Evolutionary conservation across 1,140 invertebrate genomes (phyloP), one percentile per base, ranked within the genome.

Genomic region (Meloidogyne hapla): DNA sequence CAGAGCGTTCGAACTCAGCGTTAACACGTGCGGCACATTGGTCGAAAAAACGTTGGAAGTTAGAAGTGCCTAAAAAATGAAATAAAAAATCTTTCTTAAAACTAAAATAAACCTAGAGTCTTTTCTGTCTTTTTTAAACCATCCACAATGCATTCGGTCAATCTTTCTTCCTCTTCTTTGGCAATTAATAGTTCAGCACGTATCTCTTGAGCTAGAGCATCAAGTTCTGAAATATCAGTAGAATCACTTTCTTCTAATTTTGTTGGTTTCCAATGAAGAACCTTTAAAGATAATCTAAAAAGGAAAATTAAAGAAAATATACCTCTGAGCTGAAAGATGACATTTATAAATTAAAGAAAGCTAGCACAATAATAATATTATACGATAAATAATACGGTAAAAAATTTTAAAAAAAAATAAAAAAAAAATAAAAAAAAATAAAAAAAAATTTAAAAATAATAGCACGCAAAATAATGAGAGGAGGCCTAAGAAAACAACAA

Each of bases 21-120:
- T 80, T 78, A 42, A 84, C 69, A 12, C 85, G 74, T 33, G 84
- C 84, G 1, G 87, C 75, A 4, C 83, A 74, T 33, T 83, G 81
- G 26, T 82, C 83, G 28, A 86, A 84, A 8, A 75, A 69, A n/a
- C 77, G 75, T 15, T 79, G 21, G 42, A 81, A 81, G 23, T 82
- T 74, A 21, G 72, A 63, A 15, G 42, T 77, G 8, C 78, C 81
- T 81, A n/a, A 66, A 81, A 81, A 56, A n/a, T 45, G 42, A 38
- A 38, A n/a, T n/a, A n/a, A n/a, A n/a, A n/a, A n/a, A 33, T 33
- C 9, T 8, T 42, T 56, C 6, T n/a, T n/a, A 8, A 56, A 56
- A n/a, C 0, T n/a, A n/a, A 56, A 21, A 48, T 18, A 48, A 48
- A 56, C 48, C n/a, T n/a, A 56, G 6, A 21, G 48, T 56, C 8